Conservation (phyloP, 2,113 vertebrate species). For the Perccottus glenii region DNA sequence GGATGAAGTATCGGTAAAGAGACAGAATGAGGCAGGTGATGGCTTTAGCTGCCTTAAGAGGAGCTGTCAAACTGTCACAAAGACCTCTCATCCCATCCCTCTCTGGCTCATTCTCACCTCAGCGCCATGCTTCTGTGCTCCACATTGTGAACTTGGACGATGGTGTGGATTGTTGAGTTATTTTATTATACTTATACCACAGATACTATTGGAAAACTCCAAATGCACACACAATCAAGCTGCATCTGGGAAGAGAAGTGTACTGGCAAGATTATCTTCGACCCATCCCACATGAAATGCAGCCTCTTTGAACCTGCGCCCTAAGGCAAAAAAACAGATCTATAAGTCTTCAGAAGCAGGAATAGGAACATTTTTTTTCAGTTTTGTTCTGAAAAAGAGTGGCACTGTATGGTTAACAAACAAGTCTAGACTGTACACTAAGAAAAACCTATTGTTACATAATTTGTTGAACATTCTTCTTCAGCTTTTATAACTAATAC, state of each 20-base stretch:
- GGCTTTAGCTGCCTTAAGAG: conserved; percentile 27
- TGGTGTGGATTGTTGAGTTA: conserved; percentile 1
- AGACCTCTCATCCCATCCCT: conserved; percentile 13
- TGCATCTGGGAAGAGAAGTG: not conserved
- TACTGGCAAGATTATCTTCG: conserved; percentile 5
- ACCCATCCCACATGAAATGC: conserved; percentile 1
- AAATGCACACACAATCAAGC: conserved; percentile 1
- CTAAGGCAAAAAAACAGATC: conserved; percentile 2
- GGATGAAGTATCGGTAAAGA: conserved; percentile 39
- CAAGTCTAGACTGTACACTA: not conserved
- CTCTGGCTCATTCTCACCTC: not conserved
- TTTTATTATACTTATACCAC: conserved; percentile 7
- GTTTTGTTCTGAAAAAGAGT: not conserved
- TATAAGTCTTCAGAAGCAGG: not conserved
- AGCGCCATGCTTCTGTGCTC: conserved; percentile 13
- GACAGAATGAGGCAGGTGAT: conserved; percentile 32
- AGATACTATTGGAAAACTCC: conserved; percentile 6
- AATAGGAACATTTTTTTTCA: not conserved
- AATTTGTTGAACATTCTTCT: not conserved
- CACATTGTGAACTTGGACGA: conserved; percentile 3
- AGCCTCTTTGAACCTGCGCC: conserved; percentile 2
- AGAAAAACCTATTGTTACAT: conserved; percentile 1
- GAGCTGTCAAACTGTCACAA: conserved; percentile 48
- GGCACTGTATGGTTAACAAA: not conserved
- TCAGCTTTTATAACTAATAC: conserved; percentile 22